Percentiles rank a stretch among this genome's conserved stretches.
Conservation (phyloP, 2,113 vertebrate genomes). For the Gnathonemus longibarbis region DNA sequence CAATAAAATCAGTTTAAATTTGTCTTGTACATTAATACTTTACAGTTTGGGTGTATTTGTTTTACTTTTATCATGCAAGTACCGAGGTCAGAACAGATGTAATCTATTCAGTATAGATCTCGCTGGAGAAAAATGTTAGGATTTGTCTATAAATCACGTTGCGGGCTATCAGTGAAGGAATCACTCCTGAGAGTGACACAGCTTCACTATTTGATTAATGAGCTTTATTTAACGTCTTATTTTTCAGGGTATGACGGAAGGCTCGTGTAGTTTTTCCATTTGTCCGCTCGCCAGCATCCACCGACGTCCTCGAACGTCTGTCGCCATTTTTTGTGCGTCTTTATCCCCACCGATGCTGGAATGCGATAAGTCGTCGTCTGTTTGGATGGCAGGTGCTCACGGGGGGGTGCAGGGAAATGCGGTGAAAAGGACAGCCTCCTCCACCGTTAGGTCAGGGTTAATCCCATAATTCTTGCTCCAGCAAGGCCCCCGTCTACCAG, state of each 20-base stretch:
- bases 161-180: neutral
- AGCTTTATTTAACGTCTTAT: slow-evolving; percentile 19
- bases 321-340: neutral
- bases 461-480: slow-evolving; percentile 8
- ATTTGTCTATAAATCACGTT: neutral
- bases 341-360: neutral
- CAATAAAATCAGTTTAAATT: neutral
- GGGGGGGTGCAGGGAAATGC: neutral
- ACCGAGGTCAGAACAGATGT: neutral
- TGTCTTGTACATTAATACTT: neutral
- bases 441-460: slow-evolving; percentile 17
- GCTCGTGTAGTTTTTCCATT: neutral
- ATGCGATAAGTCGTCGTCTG: neutral
- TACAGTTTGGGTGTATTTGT: neutral
- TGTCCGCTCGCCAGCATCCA: neutral
- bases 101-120: neutral
- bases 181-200: neutral
- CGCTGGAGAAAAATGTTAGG: neutral
- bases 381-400: neutral
- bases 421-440: neutral
- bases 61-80: neutral
- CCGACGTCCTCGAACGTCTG: neutral
- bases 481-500: slow-evolving; percentile 13
- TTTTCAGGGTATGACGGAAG: neutral
- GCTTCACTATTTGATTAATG: slow-evolving; percentile 25